Conservation (phyloP, 2,797 vertebrate species). For the Allenopithecus nigroviridis region DNA sequence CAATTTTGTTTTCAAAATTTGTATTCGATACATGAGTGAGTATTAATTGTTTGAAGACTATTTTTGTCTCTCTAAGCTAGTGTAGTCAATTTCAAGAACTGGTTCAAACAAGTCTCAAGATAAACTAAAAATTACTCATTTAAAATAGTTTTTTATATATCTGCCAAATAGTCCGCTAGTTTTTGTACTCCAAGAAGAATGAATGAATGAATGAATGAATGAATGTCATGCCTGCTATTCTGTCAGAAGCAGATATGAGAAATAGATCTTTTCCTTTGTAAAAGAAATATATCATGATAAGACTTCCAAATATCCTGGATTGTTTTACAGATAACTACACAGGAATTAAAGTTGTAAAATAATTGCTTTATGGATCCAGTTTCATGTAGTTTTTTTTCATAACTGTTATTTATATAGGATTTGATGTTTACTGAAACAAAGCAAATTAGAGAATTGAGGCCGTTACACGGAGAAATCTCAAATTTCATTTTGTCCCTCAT, state of each 20-base stretch:
- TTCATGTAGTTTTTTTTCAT: conserved; percentile 26
- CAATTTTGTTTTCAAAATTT: background rate
- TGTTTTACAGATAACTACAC: background rate
- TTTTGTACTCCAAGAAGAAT: background rate
- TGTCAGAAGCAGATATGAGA: background rate
- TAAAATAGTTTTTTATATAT: background rate
- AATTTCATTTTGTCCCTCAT: background rate
- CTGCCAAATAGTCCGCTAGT: background rate
- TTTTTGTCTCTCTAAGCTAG: background rate
- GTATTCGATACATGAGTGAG: background rate
- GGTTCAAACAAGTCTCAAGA: background rate
- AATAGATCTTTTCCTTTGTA: background rate
- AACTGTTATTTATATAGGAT: conserved; percentile 4
- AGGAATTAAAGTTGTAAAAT: background rate
- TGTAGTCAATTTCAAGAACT: background rate
- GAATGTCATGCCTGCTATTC: background rate
- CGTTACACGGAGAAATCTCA: background rate
- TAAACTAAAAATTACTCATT: background rate
- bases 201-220: background rate
- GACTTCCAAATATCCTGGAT: background rate
- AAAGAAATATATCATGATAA: background rate
- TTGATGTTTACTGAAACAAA: conserved; percentile 24
- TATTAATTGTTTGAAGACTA: background rate
- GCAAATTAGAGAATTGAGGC: background rate
- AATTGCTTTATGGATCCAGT: background rate